phyloP scores from a whole-genome alignment of 2,797 vertebrate genomes.

The Clarias fuscus region DNA sequence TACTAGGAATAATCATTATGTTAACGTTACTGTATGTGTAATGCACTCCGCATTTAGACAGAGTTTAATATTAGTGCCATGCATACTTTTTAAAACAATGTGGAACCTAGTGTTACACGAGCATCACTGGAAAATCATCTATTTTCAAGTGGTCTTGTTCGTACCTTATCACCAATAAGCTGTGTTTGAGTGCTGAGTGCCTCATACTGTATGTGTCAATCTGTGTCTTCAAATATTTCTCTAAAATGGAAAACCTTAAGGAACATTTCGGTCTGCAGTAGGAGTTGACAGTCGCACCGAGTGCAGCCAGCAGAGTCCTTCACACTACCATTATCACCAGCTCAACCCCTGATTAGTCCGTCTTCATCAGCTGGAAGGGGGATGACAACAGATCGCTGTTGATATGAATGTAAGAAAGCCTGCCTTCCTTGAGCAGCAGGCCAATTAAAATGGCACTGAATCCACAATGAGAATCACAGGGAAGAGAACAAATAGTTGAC shows the following conservation, averaged over 20 bases:
- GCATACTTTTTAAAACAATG: not conserved
- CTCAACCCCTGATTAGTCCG: conserved; percentile 51
- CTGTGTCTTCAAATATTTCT: conserved; percentile 17
- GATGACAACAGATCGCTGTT: conserved; percentile 54
- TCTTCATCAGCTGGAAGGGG: conserved; percentile 45
- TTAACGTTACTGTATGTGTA: not conserved
- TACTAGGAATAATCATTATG: not conserved
- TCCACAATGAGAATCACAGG: conserved; percentile 20
- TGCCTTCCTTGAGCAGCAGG: conserved; percentile 45
- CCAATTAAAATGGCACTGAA: conserved; percentile 39
- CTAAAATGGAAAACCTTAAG: conserved; percentile 1
- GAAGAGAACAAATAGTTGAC: conserved; percentile 2
- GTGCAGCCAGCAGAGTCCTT: conserved; percentile 14
- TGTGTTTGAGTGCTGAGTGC: not conserved
- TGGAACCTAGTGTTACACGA: not conserved
- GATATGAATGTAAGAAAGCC: conserved; percentile 47
- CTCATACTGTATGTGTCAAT: not conserved
- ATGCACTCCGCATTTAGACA: not conserved
- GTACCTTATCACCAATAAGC: not conserved
- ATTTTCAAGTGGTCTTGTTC: not conserved
- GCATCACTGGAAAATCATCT: conserved; percentile 11
- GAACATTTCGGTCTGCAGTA: not conserved
- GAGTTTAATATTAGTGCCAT: not conserved
- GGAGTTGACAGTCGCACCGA: not conserved
- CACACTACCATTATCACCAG: conserved; percentile 33